phyloP scores from a whole-genome alignment of 2,113 vertebrate genomes.

The Casuarius casuarius region DNA sequence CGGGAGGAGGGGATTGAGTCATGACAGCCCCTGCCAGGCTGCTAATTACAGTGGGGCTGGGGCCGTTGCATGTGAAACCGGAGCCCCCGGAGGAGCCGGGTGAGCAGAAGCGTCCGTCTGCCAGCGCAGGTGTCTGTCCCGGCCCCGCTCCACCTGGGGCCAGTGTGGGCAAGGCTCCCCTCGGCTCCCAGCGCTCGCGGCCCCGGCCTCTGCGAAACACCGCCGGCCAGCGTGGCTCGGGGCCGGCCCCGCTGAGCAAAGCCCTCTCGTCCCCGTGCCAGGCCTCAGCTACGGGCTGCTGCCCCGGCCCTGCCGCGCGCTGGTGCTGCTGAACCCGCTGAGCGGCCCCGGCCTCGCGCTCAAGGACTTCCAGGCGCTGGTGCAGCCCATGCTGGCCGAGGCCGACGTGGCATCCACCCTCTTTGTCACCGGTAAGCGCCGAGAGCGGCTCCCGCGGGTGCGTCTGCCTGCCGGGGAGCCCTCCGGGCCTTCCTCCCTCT shows the following conservation, averaged over 20 bases:
- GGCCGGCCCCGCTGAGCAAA: not conserved
- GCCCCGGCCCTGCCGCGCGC: slow-evolving; percentile 23
- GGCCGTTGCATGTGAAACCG: rapidly evolving
- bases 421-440: slow-evolving; percentile 41
- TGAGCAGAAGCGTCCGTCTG: not conserved
- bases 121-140: not conserved
- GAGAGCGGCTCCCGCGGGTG: rapidly evolving
- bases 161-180: no score
- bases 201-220: no score
- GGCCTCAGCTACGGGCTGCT: slow-evolving; percentile 63
- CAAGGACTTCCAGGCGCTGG: slow-evolving; percentile 38
- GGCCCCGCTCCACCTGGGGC: not conserved
- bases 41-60: not conserved
- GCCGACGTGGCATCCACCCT: slow-evolving; percentile 40
- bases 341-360: slow-evolving; percentile 14
- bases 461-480: no score
- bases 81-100: slow-evolving; percentile 8
- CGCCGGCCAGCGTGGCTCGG: no score
- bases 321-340: slow-evolving; percentile 60
- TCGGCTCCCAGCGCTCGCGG: no score
- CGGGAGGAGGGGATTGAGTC: not conserved
- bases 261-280: not conserved
- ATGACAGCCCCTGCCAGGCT: not conserved
- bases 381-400: slow-evolving; percentile 64
- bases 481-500: no score